Evolutionary conservation across 2,888 invertebrate species (phyloP), one percentile per base, ranked within the genome.

Genomic region (Chloroclysta siterata): DNA sequence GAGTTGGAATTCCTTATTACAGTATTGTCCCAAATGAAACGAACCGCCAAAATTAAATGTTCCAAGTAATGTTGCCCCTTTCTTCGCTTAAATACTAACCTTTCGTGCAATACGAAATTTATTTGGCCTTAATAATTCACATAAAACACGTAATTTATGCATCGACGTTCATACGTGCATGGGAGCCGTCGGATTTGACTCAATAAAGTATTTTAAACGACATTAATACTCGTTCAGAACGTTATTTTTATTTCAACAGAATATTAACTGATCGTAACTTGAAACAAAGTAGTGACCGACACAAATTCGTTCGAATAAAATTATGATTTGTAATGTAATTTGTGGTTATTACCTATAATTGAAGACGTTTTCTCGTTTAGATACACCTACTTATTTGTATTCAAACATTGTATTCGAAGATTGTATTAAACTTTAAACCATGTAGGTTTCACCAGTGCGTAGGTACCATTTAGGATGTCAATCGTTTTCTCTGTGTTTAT

Each of bases 91-190:
- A 42, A 39, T 36, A 51, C 41, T 47, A 48, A 57, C 58, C 47
- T 67, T 22, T 70, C 70, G 71, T 74, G 69, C 72, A 69, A 65
- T 74, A 64, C 71, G 68, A 77, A 82, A 88, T 89, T 88, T 85
- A 89, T 89, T 85, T 83, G 82, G 75, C 87, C 22, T 22, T 22
- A 81, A 77, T 78, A 72, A 75, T 73, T 79, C 73, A 77, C 85
- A 82, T 89, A 89, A 90, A 89, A 74, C 77, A 82, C 72, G 74
- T 82, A 83, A 89, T 87, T 88, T 87, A 89, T 85, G 77, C 73
- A 77, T 72, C 76, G 76, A 74, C 72, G 78, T 75, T 71, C 82
- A 84, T 85, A 86, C 80, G 80, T 82, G 80, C 78, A 77, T 76
- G 80, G 76, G 72, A 78, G 73, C 82, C 84, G 88, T 85, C 83